phyloP scores from a whole-genome alignment of 2,113 vertebrate species.

The Gobius niger region DNA sequence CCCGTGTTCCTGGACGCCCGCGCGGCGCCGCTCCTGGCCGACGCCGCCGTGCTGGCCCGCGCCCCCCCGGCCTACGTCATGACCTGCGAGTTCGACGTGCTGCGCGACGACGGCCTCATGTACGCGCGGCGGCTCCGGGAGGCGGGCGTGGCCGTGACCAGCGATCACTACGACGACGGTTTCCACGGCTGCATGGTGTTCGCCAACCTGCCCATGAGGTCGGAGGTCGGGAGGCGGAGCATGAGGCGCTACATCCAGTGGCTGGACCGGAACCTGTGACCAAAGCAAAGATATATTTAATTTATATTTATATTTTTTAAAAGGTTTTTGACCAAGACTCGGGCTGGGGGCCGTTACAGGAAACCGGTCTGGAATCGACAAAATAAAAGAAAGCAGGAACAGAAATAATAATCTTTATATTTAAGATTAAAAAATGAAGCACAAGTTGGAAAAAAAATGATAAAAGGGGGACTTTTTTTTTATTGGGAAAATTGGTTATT shows the following conservation, averaged over 20 bases:
- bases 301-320: background rate
- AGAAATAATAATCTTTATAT: too few species aligned
- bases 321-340: too few species aligned
- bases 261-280: slow-evolving; percentile 88
- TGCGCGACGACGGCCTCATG: slow-evolving; percentile 93
- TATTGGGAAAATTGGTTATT: too few species aligned
- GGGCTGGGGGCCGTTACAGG: too few species aligned
- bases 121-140: slow-evolving; percentile 85
- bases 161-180: slow-evolving; percentile 88
- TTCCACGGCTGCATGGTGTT: slow-evolving; percentile 97
- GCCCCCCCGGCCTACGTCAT: slow-evolving; percentile 89
- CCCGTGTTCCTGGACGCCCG: slow-evolving; percentile 78
- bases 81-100: slow-evolving; percentile 92
- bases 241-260: slow-evolving; percentile 86
- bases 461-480: too few species aligned
- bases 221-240: slow-evolving; percentile 81
- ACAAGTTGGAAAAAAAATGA: too few species aligned
- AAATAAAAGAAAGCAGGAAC: too few species aligned
- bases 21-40: slow-evolving; percentile 85
- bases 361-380: too few species aligned
- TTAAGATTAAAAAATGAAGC: too few species aligned
- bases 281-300: background rate
- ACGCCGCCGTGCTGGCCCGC: slow-evolving; percentile 71
- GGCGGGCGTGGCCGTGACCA: slow-evolving; percentile 84
- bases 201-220: slow-evolving; percentile 82